Evolutionary conservation across 2,113 vertebrate species (phyloP).

Genomic region (Ariopsis seemanni): DNA sequence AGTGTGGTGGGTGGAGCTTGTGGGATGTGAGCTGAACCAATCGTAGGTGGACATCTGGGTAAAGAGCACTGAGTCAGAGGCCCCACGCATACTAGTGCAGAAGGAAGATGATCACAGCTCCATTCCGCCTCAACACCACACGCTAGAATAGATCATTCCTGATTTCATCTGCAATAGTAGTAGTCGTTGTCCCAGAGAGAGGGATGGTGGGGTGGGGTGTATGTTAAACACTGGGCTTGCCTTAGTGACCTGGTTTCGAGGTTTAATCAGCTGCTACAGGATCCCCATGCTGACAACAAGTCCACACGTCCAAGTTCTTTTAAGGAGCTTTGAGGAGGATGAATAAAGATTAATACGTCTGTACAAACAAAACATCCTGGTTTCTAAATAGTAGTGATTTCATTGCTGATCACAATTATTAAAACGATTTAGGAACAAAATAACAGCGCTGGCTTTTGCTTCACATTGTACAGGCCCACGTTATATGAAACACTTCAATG

Average conservation of each 20-base stretch:
- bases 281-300: slow-evolving; percentile 49
- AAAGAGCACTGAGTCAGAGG: slow-evolving; percentile 30
- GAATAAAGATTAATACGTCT: slow-evolving; percentile 44
- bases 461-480: background rate
- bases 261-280: slow-evolving; percentile 64
- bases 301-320: slow-evolving; percentile 29
- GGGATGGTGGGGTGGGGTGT: slow-evolving; percentile 9
- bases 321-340: slow-evolving; percentile 39
- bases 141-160: slow-evolving; percentile 12
- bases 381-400: background rate
- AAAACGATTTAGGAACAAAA: background rate
- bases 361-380: slow-evolving; percentile 13
- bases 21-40: slow-evolving; percentile 38
- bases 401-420: background rate
- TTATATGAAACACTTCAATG: background rate
- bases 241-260: slow-evolving; percentile 66
- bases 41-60: slow-evolving; percentile 51
- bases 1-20: slow-evolving; percentile 30
- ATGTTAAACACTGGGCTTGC: slow-evolving; percentile 54
- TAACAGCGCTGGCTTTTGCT: background rate
- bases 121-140: background rate
- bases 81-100: slow-evolving; percentile 3
- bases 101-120: slow-evolving; percentile 23
- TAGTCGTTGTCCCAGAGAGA: slow-evolving; percentile 18
- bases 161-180: slow-evolving; percentile 28